Evolutionary conservation across 2,113 vertebrate species (phyloP).

Genomic region (Orientallactaga bullata): DNA sequence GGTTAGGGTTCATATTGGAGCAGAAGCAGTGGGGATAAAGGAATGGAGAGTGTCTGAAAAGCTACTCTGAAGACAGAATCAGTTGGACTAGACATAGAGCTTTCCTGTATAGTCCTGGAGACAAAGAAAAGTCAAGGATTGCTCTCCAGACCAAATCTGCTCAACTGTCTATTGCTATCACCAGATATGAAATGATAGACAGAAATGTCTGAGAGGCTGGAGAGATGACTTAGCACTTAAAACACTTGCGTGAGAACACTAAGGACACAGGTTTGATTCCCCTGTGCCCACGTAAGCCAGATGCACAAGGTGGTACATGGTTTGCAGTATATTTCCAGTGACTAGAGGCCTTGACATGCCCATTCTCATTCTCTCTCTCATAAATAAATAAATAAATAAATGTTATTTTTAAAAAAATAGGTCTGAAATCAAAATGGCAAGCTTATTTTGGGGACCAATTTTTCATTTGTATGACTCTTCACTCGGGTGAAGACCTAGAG

Average conservation of each 20-base stretch:
- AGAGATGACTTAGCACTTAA: neutral
- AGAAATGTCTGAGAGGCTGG: neutral
- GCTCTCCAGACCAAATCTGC: neutral
- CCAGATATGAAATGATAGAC: neutral
- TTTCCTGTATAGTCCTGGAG: neutral
- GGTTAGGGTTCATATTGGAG: neutral
- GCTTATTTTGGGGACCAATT: neutral
- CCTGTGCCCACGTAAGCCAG: too few species aligned
- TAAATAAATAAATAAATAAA: too few species aligned
- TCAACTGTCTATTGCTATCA: neutral
- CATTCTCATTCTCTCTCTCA: too few species aligned
- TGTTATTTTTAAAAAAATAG: neutral
- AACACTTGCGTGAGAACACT: neutral
- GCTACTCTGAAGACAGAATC: neutral
- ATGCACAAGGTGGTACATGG: too few species aligned
- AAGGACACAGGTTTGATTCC: too few species aligned
- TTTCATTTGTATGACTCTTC: neutral
- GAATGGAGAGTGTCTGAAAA: neutral
- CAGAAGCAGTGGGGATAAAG: neutral
- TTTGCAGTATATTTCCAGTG: too few species aligned
- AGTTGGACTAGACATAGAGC: neutral
- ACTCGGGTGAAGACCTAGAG: neutral
- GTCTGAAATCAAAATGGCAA: neutral
- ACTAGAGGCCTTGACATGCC: too few species aligned
- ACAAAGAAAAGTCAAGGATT: neutral